A percentile compares a stretch with the other conserved stretches of the same genome.
phyloP scores from a whole-genome alignment of 2,797 vertebrate genomes.

The Acipenser ruthenus region DNA sequence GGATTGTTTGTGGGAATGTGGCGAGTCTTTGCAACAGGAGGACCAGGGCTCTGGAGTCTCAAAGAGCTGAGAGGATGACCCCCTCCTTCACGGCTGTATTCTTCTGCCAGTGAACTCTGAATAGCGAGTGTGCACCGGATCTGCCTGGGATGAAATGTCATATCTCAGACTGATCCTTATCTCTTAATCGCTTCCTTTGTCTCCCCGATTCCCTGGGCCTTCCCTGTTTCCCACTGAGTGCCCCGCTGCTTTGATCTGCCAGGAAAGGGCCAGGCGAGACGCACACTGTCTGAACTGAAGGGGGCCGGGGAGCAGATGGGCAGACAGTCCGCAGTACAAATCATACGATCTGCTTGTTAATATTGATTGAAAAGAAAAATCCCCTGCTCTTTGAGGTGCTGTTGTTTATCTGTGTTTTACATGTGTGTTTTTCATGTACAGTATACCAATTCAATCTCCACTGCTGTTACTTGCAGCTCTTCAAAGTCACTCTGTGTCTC shows the following conservation, averaged over 20 bases:
- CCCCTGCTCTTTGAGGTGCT: too few relatives aligned
- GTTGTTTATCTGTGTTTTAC: too few relatives aligned
- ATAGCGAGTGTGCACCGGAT: slow-evolving; percentile 82
- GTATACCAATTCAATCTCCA: too few relatives aligned
- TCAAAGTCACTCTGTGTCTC: too few relatives aligned
- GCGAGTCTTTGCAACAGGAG: slow-evolving; percentile 24
- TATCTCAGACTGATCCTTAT: slow-evolving; percentile 91
- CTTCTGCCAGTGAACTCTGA: slow-evolving; percentile 59
- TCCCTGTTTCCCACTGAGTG: slow-evolving; percentile 75
- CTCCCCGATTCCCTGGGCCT: slow-evolving; percentile 81
- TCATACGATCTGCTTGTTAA: too few relatives aligned
- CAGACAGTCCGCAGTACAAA: too few relatives aligned
- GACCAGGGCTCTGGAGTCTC: slow-evolving; percentile 24
- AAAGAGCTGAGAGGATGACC: slow-evolving; percentile 35
- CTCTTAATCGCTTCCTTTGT: slow-evolving; percentile 96
- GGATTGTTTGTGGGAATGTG: slow-evolving; percentile 23
- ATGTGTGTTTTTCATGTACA: too few relatives aligned
- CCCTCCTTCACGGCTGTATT: slow-evolving; percentile 57
- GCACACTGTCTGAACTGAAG: slow-evolving; percentile 17
- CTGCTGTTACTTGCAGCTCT: too few relatives aligned
- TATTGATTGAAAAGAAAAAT: too few relatives aligned
- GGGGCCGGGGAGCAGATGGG: slow-evolving; percentile 12
- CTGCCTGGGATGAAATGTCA: slow-evolving; percentile 93
- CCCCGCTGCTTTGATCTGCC: slow-evolving; percentile 84
- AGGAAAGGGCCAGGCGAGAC: slow-evolving; percentile 40